Percentiles rank a stretch among this genome's conserved stretches.
These are phyloP conservation scores for Caenorhabditis angaria DNA, from an alignment of 2,888 invertebrate species.

Conservation along the genomic window DNA sequence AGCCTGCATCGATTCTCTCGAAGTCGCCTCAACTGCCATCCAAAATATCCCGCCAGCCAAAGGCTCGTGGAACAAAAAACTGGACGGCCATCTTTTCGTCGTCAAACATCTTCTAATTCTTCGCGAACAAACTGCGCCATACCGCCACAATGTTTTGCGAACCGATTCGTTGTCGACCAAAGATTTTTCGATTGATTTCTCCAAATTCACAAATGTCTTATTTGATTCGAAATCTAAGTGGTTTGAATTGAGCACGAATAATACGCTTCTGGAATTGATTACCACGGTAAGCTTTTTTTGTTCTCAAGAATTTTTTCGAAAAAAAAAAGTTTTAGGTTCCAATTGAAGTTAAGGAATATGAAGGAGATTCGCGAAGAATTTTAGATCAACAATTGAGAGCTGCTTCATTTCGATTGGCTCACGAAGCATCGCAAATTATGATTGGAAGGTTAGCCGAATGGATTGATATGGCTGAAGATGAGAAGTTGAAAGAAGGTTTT, in stretches of 20 bases:
- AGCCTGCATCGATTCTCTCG: constrained; percentile 89
- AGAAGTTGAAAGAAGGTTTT: constrained; percentile 41
- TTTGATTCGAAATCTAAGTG: constrained; percentile 76
- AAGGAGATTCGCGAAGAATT: constrained; percentile 92
- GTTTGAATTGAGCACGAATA: constrained; percentile 86
- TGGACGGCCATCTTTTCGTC: constrained; percentile 96
- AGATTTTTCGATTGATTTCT: constrained; percentile 92
- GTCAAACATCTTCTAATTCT: constrained; percentile 96
- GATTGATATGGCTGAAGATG: constrained; percentile 55
- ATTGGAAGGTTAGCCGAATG: constrained; percentile 51
- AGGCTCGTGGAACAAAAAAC: constrained; percentile 70
- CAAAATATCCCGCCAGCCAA: constrained; percentile 71
- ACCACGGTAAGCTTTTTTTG: constrained; percentile 73
- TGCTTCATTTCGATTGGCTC: constrained; percentile 63
- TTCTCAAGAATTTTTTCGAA: not conserved
- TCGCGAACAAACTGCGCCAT: constrained; percentile 93
- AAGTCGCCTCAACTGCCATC: constrained; percentile 84
- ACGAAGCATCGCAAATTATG: constrained; percentile 56
- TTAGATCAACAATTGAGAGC: constrained; percentile 90
- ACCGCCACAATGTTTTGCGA: constrained; percentile 40
- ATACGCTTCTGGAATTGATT: constrained; percentile 88
- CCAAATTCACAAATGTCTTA: constrained; percentile 80
- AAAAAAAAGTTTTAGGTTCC: constrained; percentile 80
- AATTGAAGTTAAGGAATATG: constrained; percentile 89
- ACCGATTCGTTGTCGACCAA: constrained; percentile 81